Evolutionary conservation across 1,140 invertebrate species (phyloP).

Genomic region (Microplitis demolitor): DNA sequence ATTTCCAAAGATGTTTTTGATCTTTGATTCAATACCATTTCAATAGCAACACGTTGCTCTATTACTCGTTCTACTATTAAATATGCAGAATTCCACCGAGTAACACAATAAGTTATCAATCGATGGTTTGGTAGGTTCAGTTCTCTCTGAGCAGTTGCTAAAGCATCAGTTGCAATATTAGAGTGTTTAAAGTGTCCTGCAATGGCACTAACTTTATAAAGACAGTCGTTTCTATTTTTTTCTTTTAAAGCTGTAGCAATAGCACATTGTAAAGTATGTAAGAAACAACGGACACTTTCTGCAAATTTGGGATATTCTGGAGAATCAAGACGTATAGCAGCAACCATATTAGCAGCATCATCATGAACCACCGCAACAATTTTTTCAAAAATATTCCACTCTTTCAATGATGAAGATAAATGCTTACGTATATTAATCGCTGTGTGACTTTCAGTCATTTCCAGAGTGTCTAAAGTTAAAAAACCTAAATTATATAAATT

Average conservation of each 20-base stretch:
- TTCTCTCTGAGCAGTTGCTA: not conserved
- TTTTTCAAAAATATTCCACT: conserved; percentile 14
- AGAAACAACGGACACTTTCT: conserved; percentile 16
- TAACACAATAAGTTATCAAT: not conserved
- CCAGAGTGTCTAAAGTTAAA: conserved; percentile 12
- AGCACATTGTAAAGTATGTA: conserved; percentile 16
- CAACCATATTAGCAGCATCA: conserved; percentile 14
- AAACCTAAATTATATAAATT: not conserved
- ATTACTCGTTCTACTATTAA: not conserved
- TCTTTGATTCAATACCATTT: not conserved
- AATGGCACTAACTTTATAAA: conserved; percentile 14
- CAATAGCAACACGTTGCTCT: conserved; percentile 16
- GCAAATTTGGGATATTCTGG: not conserved
- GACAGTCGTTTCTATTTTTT: not conserved
- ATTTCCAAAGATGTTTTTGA: not conserved
- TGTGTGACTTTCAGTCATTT: conserved; percentile 17
- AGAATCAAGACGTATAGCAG: not conserved
- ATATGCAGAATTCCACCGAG: conserved; percentile 15
- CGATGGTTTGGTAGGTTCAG: not conserved
- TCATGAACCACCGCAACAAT: conserved; percentile 13
- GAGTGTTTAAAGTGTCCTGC: conserved; percentile 20
- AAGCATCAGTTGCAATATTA: conserved; percentile 3
- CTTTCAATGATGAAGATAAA: not conserved
- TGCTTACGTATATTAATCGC: conserved; percentile 4
- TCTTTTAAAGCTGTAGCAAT: conserved; percentile 7